Percentiles rank a stretch among this genome's conserved stretches.
Evolutionary conservation across 2,888 invertebrate genomes (phyloP).

Genomic region (Tenodera sinensis): DNA sequence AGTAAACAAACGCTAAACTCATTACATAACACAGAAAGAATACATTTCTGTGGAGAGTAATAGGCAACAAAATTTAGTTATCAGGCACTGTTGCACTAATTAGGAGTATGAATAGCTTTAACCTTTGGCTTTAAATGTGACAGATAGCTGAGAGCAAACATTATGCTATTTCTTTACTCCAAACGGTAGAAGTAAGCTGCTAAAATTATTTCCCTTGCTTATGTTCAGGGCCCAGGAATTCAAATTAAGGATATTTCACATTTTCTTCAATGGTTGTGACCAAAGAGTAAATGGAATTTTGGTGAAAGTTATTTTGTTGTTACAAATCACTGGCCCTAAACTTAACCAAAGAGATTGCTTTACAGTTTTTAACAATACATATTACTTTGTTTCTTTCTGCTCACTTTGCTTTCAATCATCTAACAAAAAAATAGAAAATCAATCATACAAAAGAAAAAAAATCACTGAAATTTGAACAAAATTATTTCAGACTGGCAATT

Average conservation of each 20-base stretch:
- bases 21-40: background rate
- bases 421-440: no score
- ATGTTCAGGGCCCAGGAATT: background rate
- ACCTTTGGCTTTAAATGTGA: background rate
- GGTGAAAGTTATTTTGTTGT: background rate
- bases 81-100: background rate
- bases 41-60: background rate
- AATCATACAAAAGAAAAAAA: no score
- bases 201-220: background rate
- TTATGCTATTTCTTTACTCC: background rate
- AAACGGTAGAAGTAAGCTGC: background rate
- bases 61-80: background rate
- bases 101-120: background rate
- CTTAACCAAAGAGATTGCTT: background rate
- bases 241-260: background rate
- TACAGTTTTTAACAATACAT: background rate
- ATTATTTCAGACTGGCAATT: background rate
- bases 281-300: background rate
- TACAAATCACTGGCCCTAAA: background rate
- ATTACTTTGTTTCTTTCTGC: background rate
- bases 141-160: background rate
- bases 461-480: no score
- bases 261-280: background rate
- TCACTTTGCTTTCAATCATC: background rate
- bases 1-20: background rate